These are phyloP conservation scores for Hirtodrosophila histrioides DNA, from an alignment of 2,888 invertebrate genomes.

Conservation along the genomic window DNA sequence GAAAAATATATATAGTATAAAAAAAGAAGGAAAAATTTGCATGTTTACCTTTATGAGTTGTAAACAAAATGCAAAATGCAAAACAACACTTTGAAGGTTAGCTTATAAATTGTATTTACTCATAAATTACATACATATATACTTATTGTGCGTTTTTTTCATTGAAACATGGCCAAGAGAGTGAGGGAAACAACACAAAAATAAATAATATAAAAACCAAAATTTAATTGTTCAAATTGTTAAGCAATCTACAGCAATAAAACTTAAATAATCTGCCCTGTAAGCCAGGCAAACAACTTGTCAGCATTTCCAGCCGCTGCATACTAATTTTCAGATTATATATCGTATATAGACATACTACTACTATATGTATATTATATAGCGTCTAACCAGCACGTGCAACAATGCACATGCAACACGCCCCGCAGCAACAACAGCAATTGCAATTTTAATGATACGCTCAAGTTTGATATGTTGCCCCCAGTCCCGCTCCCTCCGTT, in stretches of 20 bases:
- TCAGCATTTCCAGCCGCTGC: no score
- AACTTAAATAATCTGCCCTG: conserved; percentile 5
- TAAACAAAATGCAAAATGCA: conserved; percentile 64
- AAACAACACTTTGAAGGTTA: conserved; percentile 56
- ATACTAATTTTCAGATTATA: not conserved
- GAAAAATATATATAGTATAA: conserved; percentile 13
- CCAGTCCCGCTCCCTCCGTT: not conserved
- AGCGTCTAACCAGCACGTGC: conserved; percentile 31
- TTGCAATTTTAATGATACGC: conserved; percentile 22
- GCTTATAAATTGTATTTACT: conserved; percentile 62
- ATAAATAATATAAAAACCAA: conserved; percentile 25
- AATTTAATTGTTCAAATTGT: conserved; percentile 35
- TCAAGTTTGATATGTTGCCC: not conserved
- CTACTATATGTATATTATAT: not conserved
- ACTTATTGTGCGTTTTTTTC: conserved; percentile 36
- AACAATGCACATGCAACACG: conserved; percentile 41
- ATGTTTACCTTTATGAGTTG: conserved; percentile 48
- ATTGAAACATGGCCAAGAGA: conserved; percentile 54
- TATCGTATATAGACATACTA: not conserved
- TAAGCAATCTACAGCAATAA: conserved; percentile 27
- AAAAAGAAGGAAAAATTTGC: conserved; percentile 5
- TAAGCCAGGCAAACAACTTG: not conserved
- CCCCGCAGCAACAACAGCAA: conserved; percentile 11
- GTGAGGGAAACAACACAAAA: conserved; percentile 18
- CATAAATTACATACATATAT: conserved; percentile 56